Base-by-base conservation (phyloP, 1,140 invertebrate genomes). In the Melanaphis sacchari region DNA sequence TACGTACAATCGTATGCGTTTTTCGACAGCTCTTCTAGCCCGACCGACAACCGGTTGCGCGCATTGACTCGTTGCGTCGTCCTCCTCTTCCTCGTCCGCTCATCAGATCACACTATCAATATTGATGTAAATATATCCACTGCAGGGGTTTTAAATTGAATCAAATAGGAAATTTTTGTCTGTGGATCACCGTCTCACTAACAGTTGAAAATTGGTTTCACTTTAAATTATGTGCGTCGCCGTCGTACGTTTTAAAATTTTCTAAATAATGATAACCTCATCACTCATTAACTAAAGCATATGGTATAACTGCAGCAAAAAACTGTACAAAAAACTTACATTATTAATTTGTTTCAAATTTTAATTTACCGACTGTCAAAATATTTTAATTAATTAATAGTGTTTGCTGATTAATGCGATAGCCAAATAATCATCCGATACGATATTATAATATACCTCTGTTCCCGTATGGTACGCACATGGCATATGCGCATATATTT, bases 1-100 rank as follows among this genome's bases (percentile, higher is more conserved):
- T 81, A 36, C 49, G 21, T 54, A 52, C 36, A 40, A 52, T 89
- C 8, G 24, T 52, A 52, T 82, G n/a, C 66, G 43, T 82, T 82
- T 91, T 91, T 59, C 49, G 31, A 91, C 54, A 91, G 59, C 90
- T 91, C 90, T 41, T 43, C 90, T 46, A 26, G 49, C 52, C 36
- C 18, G 41, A 52, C 40, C 36, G 38, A 15, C 54, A 91, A 91
- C 90, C 90, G 90, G 54, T 91, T 76, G 40, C 85, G 26, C 31
- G 43, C 85, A 36, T 46, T 87, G 59, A 66, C 59, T 66, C 59
- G 41, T 46, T 31, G 84, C 54, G 1, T n/a, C 43, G 15, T 22
- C 18, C 85, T 21, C 31, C 6, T 36, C 85, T 21, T 40, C 15
- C 43, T 85, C 24, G 7, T 41, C 3, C 41, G 2, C 38, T 15